Conservation (phyloP, 2,113 vertebrate genomes). For the Girardinichthys multiradiatus region DNA sequence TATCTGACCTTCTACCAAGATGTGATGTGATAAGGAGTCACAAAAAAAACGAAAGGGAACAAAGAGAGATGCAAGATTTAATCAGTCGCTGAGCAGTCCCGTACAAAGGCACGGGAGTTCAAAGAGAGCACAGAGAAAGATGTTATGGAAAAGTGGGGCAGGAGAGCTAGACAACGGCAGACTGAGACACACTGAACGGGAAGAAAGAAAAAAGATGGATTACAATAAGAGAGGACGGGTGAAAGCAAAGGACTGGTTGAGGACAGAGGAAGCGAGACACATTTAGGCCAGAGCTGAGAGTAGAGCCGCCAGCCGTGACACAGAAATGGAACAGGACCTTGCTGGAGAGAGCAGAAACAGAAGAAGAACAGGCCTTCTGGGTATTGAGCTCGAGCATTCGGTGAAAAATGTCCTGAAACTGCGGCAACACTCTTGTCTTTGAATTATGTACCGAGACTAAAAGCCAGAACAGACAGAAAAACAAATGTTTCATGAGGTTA, state of each 20-base stretch:
- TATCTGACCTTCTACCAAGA: slow-evolving; percentile 57
- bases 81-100: slow-evolving; percentile 35
- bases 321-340: slow-evolving; percentile 67
- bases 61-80: slow-evolving; percentile 36
- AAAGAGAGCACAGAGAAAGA: slow-evolving; percentile 19
- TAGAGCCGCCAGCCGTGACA: slow-evolving; percentile 36
- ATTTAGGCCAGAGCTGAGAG: slow-evolving; percentile 61
- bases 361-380: slow-evolving; percentile 52
- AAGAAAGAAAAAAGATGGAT: slow-evolving; percentile 50
- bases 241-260: slow-evolving; percentile 37
- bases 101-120: slow-evolving; percentile 10
- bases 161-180: neutral
- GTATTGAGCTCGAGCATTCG: slow-evolving; percentile 20
- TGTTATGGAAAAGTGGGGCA: slow-evolving; percentile 43
- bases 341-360: slow-evolving; percentile 39
- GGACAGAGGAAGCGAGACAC: slow-evolving; percentile 44
- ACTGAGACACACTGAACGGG: slow-evolving; percentile 32
- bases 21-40: slow-evolving; percentile 59
- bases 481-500: neutral
- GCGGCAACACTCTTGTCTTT: slow-evolving; percentile 11
- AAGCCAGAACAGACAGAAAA: neutral
- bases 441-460: slow-evolving; percentile 8
- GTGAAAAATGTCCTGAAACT: slow-evolving; percentile 21
- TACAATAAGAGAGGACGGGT: slow-evolving; percentile 42
- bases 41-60: slow-evolving; percentile 50